Percentiles rank a stretch among this genome's conserved stretches.
Evolutionary conservation across 1,140 invertebrate species (phyloP).

Genomic region (Drosophila sucinea): DNA sequence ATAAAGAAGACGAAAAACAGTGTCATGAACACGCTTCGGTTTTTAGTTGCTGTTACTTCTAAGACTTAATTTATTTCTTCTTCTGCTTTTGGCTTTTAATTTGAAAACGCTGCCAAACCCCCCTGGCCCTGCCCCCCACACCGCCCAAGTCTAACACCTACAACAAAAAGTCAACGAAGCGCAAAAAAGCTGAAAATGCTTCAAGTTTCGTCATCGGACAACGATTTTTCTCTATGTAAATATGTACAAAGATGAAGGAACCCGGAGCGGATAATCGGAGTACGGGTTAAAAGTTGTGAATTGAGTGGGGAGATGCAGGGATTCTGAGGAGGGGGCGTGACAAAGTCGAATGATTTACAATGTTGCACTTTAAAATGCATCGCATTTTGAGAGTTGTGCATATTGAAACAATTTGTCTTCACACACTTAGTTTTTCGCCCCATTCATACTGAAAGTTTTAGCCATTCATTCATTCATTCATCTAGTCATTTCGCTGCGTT

Average conservation of each 20-base stretch:
- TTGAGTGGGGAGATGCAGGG: conserved; percentile 8
- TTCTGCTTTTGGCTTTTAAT: conserved; percentile 58
- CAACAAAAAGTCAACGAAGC: conserved; percentile 67
- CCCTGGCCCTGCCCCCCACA: neutral
- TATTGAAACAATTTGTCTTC: conserved; percentile 13
- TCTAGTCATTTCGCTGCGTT: conserved; percentile 17
- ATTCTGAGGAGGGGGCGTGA: neutral
- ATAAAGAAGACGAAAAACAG: conserved; percentile 59
- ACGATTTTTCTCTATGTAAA: conserved; percentile 39
- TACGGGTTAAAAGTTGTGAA: neutral
- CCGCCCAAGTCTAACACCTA: conserved; percentile 57
- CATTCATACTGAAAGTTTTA: conserved; percentile 1
- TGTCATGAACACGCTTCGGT: conserved; percentile 70
- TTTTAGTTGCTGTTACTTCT: conserved; percentile 41
- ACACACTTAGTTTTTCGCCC: conserved; percentile 10
- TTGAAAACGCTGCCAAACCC: conserved; percentile 33
- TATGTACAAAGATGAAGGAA: conserved; percentile 12
- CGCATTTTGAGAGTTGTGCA: conserved; percentile 35
- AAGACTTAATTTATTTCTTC: conserved; percentile 61
- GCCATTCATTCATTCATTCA: conserved; percentile 22
- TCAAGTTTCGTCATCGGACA: conserved; percentile 69
- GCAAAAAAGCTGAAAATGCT: conserved; percentile 72
- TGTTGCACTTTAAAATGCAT: conserved; percentile 45
- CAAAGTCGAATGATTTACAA: conserved; percentile 55
- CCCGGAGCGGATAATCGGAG: neutral